Evolutionary conservation across 2,888 invertebrate genomes (phyloP).

Genomic region (Parnassius glacialis): DNA sequence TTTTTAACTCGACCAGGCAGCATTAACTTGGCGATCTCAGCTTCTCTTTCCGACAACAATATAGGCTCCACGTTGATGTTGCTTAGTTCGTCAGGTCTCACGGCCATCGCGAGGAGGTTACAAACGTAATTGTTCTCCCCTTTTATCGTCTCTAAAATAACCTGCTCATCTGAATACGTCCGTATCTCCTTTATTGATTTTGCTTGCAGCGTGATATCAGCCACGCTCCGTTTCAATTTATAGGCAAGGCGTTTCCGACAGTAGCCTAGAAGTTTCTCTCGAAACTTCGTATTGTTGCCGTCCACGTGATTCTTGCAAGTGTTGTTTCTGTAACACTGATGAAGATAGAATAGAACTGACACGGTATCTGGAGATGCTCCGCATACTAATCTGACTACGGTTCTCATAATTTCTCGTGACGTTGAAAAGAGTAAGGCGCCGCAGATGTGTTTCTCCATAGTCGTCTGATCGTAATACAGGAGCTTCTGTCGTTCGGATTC

Average conservation of each 20-base stretch:
- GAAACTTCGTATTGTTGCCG: conserved; percentile 59
- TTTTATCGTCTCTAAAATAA: conserved; percentile 63
- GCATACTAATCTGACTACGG: conserved; percentile 60
- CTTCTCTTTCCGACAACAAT: conserved; percentile 47
- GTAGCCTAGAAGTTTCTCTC: conserved; percentile 64
- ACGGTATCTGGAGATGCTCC: conserved; percentile 57
- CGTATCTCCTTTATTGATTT: conserved; percentile 60
- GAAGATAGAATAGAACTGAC: conserved; percentile 69
- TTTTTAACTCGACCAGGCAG: conserved; percentile 53
- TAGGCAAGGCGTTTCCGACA: conserved; percentile 54
- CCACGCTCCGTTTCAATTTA: conserved; percentile 59
- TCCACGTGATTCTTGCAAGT: conserved; percentile 59
- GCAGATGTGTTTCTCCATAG: conserved; percentile 67
- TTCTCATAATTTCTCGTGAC: conserved; percentile 66
- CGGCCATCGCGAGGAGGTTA: conserved; percentile 65
- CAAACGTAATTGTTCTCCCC: conserved; percentile 66
- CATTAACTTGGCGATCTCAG: conserved; percentile 44
- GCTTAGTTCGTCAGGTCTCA: conserved; percentile 63
- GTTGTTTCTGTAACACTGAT: conserved; percentile 65
- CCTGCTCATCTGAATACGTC: conserved; percentile 54
- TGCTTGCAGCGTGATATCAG: conserved; percentile 54
- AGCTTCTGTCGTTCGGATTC: conserved; percentile 43
- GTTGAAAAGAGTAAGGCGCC: conserved; percentile 54
- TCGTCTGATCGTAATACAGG: conserved; percentile 60
- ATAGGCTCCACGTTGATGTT: conserved; percentile 56